phyloP scores from a whole-genome alignment of 2,113 vertebrate species.

The Chloropsis cyanopogon region DNA sequence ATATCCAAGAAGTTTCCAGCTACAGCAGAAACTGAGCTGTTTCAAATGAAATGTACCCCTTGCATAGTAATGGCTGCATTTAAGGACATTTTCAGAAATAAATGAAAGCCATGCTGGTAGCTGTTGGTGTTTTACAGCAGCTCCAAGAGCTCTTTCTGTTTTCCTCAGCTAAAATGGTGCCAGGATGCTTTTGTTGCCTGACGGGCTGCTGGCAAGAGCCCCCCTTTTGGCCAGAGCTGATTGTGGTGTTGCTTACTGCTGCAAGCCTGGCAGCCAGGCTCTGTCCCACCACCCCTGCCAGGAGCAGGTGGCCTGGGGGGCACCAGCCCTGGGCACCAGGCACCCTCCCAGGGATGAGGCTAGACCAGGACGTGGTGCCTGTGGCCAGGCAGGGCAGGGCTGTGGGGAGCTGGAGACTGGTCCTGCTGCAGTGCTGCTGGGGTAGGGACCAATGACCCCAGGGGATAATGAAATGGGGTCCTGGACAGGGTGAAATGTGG shows the following conservation, averaged over 20 bases:
- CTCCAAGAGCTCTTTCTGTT: neutral
- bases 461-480: neutral
- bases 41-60: neutral
- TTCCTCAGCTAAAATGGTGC: neutral
- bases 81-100: neutral
- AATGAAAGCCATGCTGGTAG: neutral
- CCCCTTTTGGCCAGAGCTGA: neutral
- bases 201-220: neutral
- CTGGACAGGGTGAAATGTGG: neutral
- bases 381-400: fast-evolving
- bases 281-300: fast-evolving
- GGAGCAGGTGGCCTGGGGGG: neutral
- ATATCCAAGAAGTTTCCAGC: neutral
- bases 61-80: neutral
- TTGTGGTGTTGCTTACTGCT: neutral
- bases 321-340: neutral
- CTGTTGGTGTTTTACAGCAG: neutral
- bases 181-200: conserved; percentile 18
- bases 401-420: neutral
- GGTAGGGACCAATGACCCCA: neutral
- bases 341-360: neutral
- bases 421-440: fast-evolving
- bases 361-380: fast-evolving
- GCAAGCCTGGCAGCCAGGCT: neutral
- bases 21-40: neutral